Percentiles rank a stretch among this genome's conserved stretches.
phyloP scores from a whole-genome alignment of 2,888 invertebrate genomes.

The Laspeyria flexula region DNA sequence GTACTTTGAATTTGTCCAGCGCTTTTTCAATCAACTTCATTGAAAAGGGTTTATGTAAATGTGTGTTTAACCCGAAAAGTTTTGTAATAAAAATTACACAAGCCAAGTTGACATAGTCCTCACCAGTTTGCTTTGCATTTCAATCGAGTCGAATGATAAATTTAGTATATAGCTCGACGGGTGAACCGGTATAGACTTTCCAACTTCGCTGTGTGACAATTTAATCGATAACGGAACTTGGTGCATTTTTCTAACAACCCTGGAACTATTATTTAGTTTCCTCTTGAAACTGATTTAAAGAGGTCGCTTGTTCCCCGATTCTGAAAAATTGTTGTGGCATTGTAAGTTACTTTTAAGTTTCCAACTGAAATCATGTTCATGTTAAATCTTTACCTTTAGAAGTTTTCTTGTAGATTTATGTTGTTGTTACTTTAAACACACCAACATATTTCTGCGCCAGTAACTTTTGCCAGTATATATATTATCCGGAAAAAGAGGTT shows the following conservation, averaged over 20 bases:
- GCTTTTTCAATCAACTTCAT: neutral
- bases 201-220: constrained; percentile 40
- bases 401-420: constrained; percentile 3
- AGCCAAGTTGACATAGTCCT: constrained; percentile 15
- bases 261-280: constrained; percentile 31
- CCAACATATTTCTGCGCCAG: neutral
- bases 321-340: constrained; percentile 16
- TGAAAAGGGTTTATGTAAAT: neutral
- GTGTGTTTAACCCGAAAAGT: constrained; percentile 6
- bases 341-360: constrained; percentile 6
- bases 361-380: neutral
- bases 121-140: constrained; percentile 48
- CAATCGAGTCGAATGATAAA: constrained; percentile 51
- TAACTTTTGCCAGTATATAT: neutral
- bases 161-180: constrained; percentile 39
- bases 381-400: neutral
- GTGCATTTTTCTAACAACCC: constrained; percentile 35
- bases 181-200: constrained; percentile 41
- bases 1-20: too few relatives aligned
- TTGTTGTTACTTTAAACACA: constrained; percentile 1
- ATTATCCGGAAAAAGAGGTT: neutral
- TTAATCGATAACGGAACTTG: constrained; percentile 50
- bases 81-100: constrained; percentile 17
- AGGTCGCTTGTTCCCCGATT: constrained; percentile 14
- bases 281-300: constrained; percentile 37